Conservation (phyloP, 2,797 vertebrate genomes). For the Alosa sapidissima region DNA sequence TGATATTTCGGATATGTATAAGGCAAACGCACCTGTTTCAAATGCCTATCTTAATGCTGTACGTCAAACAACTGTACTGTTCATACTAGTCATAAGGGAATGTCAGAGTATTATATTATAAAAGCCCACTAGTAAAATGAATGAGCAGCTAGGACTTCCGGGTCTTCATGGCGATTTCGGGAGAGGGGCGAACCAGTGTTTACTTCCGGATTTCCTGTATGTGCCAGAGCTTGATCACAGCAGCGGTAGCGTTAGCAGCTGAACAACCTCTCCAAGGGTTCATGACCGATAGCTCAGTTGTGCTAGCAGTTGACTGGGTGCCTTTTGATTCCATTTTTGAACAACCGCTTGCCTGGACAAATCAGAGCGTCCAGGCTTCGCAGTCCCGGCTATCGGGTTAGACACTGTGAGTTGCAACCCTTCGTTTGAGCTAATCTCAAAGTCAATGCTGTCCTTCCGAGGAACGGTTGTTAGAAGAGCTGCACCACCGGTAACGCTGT, state of each 20-base stretch:
- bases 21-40: neutral
- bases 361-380: conserved; percentile 27
- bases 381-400: neutral
- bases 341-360: conserved; percentile 33
- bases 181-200: conserved; percentile 68
- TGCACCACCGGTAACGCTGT: conserved; percentile 43
- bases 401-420: conserved; percentile 42
- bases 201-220: conserved; percentile 78
- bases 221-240: conserved; percentile 53
- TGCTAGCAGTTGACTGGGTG: conserved; percentile 11
- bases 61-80: neutral
- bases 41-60: neutral
- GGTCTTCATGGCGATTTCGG: conserved; percentile 40
- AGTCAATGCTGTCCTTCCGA: conserved; percentile 57
- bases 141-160: conserved; percentile 45
- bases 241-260: conserved; percentile 44
- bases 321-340: conserved; percentile 17
- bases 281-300: conserved; percentile 40
- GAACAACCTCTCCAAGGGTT: conserved; percentile 49
- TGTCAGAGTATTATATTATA: neutral
- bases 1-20: neutral
- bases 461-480: conserved; percentile 38
- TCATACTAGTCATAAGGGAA: neutral
- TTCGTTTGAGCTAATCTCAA: conserved; percentile 47
- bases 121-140: neutral